Evolutionary conservation across 2,113 vertebrate genomes (phyloP).

Genomic region (Halcyon senegalensis): DNA sequence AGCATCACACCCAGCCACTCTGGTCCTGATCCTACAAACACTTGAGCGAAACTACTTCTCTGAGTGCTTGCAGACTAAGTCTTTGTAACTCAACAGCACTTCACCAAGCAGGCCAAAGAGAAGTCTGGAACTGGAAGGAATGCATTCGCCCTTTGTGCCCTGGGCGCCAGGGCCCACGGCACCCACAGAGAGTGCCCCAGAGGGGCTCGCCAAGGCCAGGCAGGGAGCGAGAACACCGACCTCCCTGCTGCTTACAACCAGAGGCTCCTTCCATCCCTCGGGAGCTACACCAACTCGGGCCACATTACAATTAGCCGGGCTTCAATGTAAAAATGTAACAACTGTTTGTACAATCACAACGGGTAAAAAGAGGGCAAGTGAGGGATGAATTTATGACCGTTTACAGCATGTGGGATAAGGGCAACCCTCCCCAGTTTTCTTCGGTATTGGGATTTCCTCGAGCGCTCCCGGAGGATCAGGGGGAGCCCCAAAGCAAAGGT

Average conservation of each 20-base stretch:
- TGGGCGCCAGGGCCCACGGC: neutral
- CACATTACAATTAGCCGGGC: neutral
- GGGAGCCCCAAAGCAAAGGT: neutral
- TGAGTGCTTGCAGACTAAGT: neutral
- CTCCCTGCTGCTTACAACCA: no score
- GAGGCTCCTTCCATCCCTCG: neutral
- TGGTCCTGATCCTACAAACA: neutral
- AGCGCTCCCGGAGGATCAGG: neutral
- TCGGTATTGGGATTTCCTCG: neutral
- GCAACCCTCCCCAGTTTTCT: neutral
- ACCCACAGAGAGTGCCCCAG: neutral
- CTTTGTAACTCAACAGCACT: neutral
- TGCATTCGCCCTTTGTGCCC: neutral
- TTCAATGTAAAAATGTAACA: neutral
- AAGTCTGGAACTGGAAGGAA: conserved; percentile 35
- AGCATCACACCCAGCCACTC: neutral
- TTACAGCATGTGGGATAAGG: neutral
- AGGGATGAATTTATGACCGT: neutral
- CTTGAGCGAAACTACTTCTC: neutral
- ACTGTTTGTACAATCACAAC: neutral
- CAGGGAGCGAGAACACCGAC: rapidly evolving
- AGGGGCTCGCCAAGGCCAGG: neutral
- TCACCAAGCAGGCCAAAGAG: neutral
- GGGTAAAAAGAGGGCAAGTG: neutral
- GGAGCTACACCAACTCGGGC: rapidly evolving